Base-by-base conservation (phyloP, 2,113 vertebrate genomes). In the Dipodomys merriami region DNA sequence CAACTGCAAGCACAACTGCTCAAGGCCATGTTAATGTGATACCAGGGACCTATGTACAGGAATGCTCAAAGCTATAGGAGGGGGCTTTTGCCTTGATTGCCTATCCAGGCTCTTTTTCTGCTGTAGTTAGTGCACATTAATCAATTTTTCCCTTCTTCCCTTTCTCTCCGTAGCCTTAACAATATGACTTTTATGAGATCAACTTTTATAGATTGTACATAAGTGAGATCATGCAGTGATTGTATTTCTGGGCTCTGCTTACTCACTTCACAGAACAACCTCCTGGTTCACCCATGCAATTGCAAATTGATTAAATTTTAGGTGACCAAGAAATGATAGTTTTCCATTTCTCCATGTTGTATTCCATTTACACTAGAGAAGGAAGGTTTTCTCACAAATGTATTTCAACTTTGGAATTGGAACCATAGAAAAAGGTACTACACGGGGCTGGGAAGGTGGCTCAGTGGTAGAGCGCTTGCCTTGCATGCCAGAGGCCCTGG, bases 321-420 rank as follows among this genome's bases (percentile, higher is more conserved):
- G 8, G 49, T 12, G 39, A 39, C 39, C 39, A 39, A 39, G 39
- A 39, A 39, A 39, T 39, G 62, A 33, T n/a, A 60, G 1, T 73
- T 77, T 68, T 15, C 80, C 90, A 11, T 71, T 84, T 88, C 33
- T 64, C 73, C 62, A 13, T 67, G 5, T 91, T 67, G 25, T 6
- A n/a, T 30, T 88, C 64, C 33, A 71, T 67, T 95, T 33, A 82
- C 49, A 7, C 7, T 82, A 64, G 2, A 79, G 8, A 67, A 53
- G 30, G 6, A 90, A 74, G 80, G 44, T 44, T 76, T 83, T 60
- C 69, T 80, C n/a, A 76, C 25, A 84, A 84, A 71, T 10, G 44
- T 68, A 29, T 81, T 67, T 94, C 71, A 62, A 27, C 73, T 80
- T 83, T 83, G 90, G 29, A 53, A 89, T 81, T 79, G 30, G 6